Evolutionary conservation across 2,797 vertebrate species (phyloP).

Genomic region (Etheostoma perlongum): DNA sequence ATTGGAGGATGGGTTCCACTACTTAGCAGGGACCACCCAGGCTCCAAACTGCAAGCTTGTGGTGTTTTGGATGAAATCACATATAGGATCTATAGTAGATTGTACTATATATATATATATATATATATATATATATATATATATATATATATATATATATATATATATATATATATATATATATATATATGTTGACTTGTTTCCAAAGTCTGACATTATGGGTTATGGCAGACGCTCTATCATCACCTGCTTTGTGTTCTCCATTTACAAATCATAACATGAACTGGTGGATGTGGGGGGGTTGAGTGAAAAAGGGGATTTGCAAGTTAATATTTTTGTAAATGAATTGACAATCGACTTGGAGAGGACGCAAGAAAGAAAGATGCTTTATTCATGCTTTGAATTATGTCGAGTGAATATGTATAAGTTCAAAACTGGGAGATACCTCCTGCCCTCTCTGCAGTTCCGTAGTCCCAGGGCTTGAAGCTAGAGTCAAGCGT

Average conservation of each 20-base stretch:
- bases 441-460: constrained; percentile 22
- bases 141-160: background rate
- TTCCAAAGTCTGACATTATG: constrained; percentile 9
- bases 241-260: constrained; percentile 17
- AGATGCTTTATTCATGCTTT: background rate
- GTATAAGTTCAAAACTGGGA: constrained; percentile 16
- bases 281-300: constrained; percentile 7
- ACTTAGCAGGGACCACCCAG: constrained; percentile 39
- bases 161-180: background rate
- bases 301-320: background rate
- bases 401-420: background rate
- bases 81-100: background rate
- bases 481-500: constrained; percentile 48
- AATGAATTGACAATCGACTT: background rate
- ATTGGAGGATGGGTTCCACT: constrained; percentile 44
- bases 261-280: constrained; percentile 9
- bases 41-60: constrained; percentile 10
- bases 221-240: constrained; percentile 13
- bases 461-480: constrained; percentile 4
- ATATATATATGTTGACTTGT: constrained; percentile 24
- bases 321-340: background rate
- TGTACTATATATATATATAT: background rate
- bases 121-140: background rate
- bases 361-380: background rate
- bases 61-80: constrained; percentile 15